Conservation (phyloP, 2,888 invertebrate species). For the Amphipoea oculea region DNA sequence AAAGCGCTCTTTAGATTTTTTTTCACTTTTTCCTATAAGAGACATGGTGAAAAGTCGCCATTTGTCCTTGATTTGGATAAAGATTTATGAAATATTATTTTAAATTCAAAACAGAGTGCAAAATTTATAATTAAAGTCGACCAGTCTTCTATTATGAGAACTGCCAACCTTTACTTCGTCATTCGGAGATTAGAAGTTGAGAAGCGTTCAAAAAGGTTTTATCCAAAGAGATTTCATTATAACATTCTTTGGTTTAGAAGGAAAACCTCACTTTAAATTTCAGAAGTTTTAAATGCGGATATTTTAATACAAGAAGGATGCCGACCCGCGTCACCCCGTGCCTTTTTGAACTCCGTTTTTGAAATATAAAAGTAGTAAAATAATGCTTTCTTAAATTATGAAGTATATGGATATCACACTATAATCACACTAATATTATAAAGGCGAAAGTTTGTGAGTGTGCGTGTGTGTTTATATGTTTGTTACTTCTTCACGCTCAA, state of each 20-base stretch:
- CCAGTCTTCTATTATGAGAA: constrained; percentile 60
- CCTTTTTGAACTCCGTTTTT: constrained; percentile 51
- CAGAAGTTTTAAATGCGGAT: constrained; percentile 69
- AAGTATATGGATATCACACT: background rate
- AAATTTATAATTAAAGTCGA: constrained; percentile 31
- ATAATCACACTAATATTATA: too few relatives aligned
- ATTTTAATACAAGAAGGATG: constrained; percentile 66
- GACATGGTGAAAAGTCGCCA: background rate
- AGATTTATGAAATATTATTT: constrained; percentile 31
- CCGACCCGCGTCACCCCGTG: constrained; percentile 52
- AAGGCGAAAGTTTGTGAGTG: too few relatives aligned
- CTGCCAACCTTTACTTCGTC: constrained; percentile 70
- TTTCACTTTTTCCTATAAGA: background rate
- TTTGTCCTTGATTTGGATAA: constrained; percentile 14
- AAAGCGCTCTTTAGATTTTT: background rate
- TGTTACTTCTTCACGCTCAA: too few relatives aligned
- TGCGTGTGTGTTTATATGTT: too few relatives aligned
- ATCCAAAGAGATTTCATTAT: constrained; percentile 73
- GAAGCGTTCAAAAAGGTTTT: constrained; percentile 70
- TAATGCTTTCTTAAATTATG: constrained; percentile 18
- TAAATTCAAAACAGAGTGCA: constrained; percentile 7
- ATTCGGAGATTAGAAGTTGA: constrained; percentile 69
- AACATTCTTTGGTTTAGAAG: constrained; percentile 73
- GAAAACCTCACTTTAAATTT: constrained; percentile 72
- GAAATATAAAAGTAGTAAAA: constrained; percentile 14